phyloP scores from a whole-genome alignment of 1,140 invertebrate species.

The Neelides sp. region DNA sequence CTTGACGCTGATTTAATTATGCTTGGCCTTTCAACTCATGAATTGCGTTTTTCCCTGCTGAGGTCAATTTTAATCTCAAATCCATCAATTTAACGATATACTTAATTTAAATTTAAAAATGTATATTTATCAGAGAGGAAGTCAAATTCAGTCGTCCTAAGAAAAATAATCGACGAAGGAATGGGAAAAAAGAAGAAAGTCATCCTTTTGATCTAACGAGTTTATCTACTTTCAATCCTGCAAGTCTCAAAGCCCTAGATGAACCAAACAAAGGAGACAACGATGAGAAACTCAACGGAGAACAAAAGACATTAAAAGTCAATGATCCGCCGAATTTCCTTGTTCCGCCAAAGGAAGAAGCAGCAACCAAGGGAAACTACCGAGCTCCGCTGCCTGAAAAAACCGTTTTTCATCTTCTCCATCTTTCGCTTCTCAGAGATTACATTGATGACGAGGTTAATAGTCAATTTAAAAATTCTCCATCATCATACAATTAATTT shows the following conservation, averaged over 20 bases:
- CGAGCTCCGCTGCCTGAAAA: constrained; percentile 56
- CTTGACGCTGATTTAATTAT: constrained; percentile 94
- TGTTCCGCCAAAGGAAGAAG: background rate
- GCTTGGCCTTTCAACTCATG: constrained; percentile 82
- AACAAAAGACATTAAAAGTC: no score
- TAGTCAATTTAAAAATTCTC: no score
- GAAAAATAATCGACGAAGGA: constrained; percentile 2
- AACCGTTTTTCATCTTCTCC: constrained; percentile 82
- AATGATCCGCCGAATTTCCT: no score
- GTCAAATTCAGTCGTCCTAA: constrained; percentile 21
- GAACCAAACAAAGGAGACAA: no score
- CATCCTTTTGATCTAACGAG: constrained; percentile 12
- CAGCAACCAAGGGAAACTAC: constrained; percentile 13
- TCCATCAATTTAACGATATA: constrained; percentile 10
- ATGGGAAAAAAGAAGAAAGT: constrained; percentile 5
- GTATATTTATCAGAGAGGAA: constrained; percentile 21
- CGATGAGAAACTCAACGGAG: no score
- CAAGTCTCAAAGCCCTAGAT: no score
- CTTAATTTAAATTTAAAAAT: no score
- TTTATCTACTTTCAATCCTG: constrained; percentile 12
- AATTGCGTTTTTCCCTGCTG: constrained; percentile 37
- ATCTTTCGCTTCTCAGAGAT: constrained; percentile 79
- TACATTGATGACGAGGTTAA: constrained; percentile 88
- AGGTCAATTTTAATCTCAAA: constrained; percentile 9
- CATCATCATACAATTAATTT: no score